These are phyloP conservation scores for Rhagophthalmus giganteus DNA, from an alignment of 2,888 invertebrate genomes.

Conservation along the genomic window DNA sequence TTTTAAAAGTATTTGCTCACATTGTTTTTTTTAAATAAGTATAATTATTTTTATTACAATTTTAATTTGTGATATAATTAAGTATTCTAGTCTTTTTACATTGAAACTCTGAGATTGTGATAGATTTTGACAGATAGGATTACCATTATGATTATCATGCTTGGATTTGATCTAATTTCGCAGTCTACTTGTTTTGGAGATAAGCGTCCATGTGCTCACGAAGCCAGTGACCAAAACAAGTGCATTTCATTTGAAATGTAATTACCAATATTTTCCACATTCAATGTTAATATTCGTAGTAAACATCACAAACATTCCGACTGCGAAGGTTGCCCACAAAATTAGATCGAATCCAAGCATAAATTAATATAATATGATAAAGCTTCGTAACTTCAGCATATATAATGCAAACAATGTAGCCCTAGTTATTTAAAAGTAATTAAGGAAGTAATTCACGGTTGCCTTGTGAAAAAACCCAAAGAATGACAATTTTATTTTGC, in stretches of 20 bases:
- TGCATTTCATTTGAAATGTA: too few relatives aligned
- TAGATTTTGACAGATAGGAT: slow-evolving; percentile 13
- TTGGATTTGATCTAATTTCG: too few relatives aligned
- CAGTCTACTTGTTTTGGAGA: too few relatives aligned
- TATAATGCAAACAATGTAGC: neutral
- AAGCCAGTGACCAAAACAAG: too few relatives aligned
- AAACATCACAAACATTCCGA: too few relatives aligned
- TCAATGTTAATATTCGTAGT: too few relatives aligned
- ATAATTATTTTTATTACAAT: neutral
- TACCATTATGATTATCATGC: slow-evolving; percentile 10
- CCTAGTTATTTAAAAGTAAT: neutral
- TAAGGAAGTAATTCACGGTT: neutral
- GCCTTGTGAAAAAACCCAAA: too few relatives aligned
- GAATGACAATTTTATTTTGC: too few relatives aligned
- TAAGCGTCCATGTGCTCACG: too few relatives aligned
- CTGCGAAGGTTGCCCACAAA: too few relatives aligned
- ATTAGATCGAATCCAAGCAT: too few relatives aligned
- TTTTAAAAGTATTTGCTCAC: neutral
- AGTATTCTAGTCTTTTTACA: slow-evolving; percentile 26
- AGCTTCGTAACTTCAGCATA: neutral
- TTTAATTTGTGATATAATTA: slow-evolving; percentile 13
- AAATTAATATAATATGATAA: neutral
- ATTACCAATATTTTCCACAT: too few relatives aligned
- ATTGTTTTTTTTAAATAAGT: neutral
- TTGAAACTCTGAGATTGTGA: slow-evolving; percentile 24